These are phyloP conservation scores for Spicauda simplicius DNA, from an alignment of 2,888 invertebrate genomes.

Conservation along the genomic window DNA sequence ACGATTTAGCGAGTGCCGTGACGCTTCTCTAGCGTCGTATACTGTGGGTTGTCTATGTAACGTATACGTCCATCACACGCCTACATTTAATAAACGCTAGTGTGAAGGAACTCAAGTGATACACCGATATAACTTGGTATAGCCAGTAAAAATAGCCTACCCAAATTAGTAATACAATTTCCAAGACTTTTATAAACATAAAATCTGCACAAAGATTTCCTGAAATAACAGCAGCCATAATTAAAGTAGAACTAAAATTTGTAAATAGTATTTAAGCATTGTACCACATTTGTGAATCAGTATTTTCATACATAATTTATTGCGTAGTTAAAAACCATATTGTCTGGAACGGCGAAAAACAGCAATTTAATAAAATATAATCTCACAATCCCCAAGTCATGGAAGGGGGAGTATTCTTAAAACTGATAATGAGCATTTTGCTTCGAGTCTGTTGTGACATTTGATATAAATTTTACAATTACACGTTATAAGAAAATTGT, in stretches of 20 bases:
- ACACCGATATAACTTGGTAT: not conserved
- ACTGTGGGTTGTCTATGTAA: too few relatives aligned
- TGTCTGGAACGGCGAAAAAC: not conserved
- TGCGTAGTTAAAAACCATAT: not conserved
- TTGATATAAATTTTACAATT: not conserved
- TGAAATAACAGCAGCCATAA: too few relatives aligned
- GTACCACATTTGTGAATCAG: too few relatives aligned
- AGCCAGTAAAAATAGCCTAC: not conserved
- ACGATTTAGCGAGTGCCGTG: too few relatives aligned
- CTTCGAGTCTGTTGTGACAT: conserved; percentile 7
- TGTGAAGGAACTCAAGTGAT: too few relatives aligned
- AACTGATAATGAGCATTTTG: conserved; percentile 10
- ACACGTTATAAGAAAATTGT: not conserved
- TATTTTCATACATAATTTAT: not conserved
- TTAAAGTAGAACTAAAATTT: too few relatives aligned
- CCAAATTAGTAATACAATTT: not conserved
- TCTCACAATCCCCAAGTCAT: conserved; percentile 6
- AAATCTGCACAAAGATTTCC: not conserved
- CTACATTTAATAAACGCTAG: too few relatives aligned
- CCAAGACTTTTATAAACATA: not conserved
- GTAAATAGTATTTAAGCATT: too few relatives aligned
- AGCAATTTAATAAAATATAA: conserved; percentile 5
- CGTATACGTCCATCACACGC: too few relatives aligned
- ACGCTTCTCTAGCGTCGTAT: too few relatives aligned
- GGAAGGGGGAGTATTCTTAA: conserved; percentile 20